Conservation (phyloP, 23 tunicate genomes). For the Oikopleura dioica region DNA sequence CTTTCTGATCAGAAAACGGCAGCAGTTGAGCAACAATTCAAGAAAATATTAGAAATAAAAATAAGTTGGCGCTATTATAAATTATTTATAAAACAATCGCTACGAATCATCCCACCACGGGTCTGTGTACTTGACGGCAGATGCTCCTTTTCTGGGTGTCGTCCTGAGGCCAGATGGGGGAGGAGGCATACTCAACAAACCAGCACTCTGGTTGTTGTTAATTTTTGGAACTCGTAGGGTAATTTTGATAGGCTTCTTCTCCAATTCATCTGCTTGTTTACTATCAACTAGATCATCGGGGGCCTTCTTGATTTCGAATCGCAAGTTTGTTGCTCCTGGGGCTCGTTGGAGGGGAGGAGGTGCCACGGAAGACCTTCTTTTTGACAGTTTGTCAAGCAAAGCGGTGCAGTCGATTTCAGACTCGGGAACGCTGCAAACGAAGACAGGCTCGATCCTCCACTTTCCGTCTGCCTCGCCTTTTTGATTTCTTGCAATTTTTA, state of each 20-base stretch:
- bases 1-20: too few species aligned
- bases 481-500: neutral
- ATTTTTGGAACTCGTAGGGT: neutral
- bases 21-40: too few species aligned
- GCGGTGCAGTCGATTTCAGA: conserved; percentile 8
- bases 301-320: neutral
- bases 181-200: too few species aligned
- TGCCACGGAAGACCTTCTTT: neutral
- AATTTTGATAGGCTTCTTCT: neutral
- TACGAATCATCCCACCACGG: conserved; percentile 13
- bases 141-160: neutral
- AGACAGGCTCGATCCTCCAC: neutral
- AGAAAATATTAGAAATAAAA: too few species aligned
- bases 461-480: neutral
- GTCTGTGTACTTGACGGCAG: neutral
- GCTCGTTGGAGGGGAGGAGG: conserved; percentile 11
- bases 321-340: neutral
- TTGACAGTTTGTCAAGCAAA: neutral
- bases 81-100: too few species aligned
- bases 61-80: too few species aligned
- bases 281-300: neutral
- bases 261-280: neutral
- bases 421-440: neutral
- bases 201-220: too few species aligned
- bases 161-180: neutral